Base-by-base conservation (phyloP, 2,888 invertebrate species). In the Heliconius ismenius region DNA sequence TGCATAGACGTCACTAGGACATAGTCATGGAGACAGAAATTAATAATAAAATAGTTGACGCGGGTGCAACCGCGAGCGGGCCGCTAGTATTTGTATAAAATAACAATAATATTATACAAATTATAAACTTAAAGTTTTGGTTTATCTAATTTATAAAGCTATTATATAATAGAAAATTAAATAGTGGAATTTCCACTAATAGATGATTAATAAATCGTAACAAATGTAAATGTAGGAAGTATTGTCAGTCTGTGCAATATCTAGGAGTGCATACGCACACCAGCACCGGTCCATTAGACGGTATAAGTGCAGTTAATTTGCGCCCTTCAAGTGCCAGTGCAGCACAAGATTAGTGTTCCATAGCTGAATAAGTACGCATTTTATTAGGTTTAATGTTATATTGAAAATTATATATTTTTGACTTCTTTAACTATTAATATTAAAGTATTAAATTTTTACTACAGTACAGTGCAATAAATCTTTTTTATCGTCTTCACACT, bases 221-320 rank as follows among this genome's bases (percentile, higher is more conserved):
- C 26, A 60, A 13, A 65, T 36, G 24, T 18, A 28, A 67, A 73
- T 70, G 39, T 68, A 72, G 67, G 74, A 77, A 79, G 74, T 67
- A 54, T 75, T 21, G 68, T 58, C 60, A 60, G 72, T 58, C 58
- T 36, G 26, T 73, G 63, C 83, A 84, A 84, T 86, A 84, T 84
- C 84, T 83, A 82, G 84, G 83, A 83, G 65, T 36, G 60, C 58
- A 73, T 26, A 85, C 85, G 90, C 89, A 91, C 88, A 85, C 87
- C 88, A 69, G 80, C 81, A 76, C 79, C 76, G 80, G 84, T 89
- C 91, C 87, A 92, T 92, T 92, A 92, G 89, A 90, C 86, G 86
- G 90, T 90, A 91, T 93, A 93, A 92, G 90, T 92, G 90, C 89
- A 86, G 91, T 88, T 93, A 91, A 93, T 92, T 92, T 88, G 86